Percentiles rank a stretch among this genome's conserved stretches.
phyloP scores from a whole-genome alignment of 2,888 invertebrate genomes.

The Ellobium chinense region DNA sequence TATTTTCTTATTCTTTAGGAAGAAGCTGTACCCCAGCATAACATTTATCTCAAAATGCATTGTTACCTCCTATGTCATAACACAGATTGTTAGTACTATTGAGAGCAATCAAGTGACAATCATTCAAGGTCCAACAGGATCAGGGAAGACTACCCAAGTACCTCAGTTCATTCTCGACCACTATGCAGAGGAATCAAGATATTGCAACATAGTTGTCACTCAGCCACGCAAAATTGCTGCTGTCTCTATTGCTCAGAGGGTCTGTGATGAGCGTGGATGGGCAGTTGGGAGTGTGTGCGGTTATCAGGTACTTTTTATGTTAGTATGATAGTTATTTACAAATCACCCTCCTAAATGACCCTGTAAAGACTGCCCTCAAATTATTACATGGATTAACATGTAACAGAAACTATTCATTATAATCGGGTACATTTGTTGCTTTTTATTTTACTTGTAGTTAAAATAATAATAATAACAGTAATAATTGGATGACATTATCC shows the following conservation, averaged over 20 bases:
- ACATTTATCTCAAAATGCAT: neutral
- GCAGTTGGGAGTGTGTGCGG: conserved; percentile 90
- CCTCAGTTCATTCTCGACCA: conserved; percentile 96
- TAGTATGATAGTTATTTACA: too few species aligned
- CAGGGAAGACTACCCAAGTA: conserved; percentile 94
- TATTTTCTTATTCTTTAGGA: neutral
- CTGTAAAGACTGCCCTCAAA: too few species aligned
- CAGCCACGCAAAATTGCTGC: conserved; percentile 97
- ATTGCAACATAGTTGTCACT: conserved; percentile 92
- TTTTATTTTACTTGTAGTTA: too few species aligned
- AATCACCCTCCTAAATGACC: too few species aligned
- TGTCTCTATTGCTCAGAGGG: conserved; percentile 91
- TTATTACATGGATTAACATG: too few species aligned
- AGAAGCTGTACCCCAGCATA: neutral
- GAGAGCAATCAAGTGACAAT: conserved; percentile 90
- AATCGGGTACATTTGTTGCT: too few species aligned
- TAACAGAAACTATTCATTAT: too few species aligned
- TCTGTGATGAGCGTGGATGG: conserved; percentile 91
- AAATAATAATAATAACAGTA: too few species aligned
- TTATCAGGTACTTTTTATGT: conserved; percentile 92
- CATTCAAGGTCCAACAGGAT: conserved; percentile 95
- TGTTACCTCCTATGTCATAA: neutral
- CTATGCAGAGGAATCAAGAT: conserved; percentile 82
- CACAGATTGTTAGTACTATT: conserved; percentile 86
- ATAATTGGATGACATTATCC: too few species aligned